These are phyloP conservation scores for Tapirus indicus DNA, from an alignment of 2,797 vertebrate genomes.

Conservation along the genomic window DNA sequence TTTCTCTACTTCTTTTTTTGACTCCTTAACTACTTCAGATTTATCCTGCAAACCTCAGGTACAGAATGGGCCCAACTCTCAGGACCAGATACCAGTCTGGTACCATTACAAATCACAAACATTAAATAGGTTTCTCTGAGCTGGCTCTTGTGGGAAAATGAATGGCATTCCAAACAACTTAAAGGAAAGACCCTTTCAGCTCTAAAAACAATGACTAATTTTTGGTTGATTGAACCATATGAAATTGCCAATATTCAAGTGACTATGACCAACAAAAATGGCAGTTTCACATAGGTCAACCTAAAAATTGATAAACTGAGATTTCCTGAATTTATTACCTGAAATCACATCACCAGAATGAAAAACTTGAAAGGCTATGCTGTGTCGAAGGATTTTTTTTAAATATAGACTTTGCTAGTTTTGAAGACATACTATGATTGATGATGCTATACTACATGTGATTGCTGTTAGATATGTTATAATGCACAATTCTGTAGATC, in stretches of 20 bases:
- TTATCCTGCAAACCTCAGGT: too few species aligned
- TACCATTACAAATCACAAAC: background rate
- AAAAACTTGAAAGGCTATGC: conserved; percentile 3
- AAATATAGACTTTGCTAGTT: background rate
- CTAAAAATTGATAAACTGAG: background rate
- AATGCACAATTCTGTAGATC: background rate
- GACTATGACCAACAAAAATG: background rate
- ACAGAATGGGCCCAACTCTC: background rate
- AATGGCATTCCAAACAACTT: background rate
- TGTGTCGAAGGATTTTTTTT: background rate
- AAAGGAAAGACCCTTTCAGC: background rate
- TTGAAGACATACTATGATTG: conserved; percentile 4
- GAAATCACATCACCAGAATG: background rate
- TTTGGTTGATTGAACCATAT: background rate
- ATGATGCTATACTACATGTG: background rate
- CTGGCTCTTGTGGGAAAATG: background rate
- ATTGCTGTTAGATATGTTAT: background rate
- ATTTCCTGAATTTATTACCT: conserved; percentile 18
- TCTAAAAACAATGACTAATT: background rate
- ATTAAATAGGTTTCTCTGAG: background rate
- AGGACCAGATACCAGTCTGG: background rate
- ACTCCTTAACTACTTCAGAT: too few species aligned
- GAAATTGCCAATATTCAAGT: conserved; percentile 9
- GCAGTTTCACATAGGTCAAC: background rate
- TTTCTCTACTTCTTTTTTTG: too few species aligned